phyloP scores from a whole-genome alignment of 2,888 invertebrate genomes.

The Lasioglossum villosulum region DNA sequence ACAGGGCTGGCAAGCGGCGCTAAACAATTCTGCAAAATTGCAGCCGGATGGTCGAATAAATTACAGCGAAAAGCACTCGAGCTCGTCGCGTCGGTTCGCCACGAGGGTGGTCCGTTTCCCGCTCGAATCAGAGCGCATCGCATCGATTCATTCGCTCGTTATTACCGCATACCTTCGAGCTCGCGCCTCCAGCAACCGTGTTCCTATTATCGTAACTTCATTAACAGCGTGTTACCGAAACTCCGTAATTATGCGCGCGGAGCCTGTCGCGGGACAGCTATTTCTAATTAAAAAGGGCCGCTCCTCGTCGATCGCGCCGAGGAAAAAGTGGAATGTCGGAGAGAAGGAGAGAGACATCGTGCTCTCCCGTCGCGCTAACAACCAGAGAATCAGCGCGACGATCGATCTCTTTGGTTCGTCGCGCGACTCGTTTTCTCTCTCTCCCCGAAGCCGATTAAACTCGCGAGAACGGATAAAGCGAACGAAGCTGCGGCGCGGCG shows the following conservation, averaged over 20 bases:
- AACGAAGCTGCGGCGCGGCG: neutral
- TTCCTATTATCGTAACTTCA: constrained; percentile 51
- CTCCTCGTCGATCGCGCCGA: constrained; percentile 7
- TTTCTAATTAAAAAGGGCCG: constrained; percentile 47
- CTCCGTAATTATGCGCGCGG: constrained; percentile 25
- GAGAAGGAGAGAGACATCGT: neutral
- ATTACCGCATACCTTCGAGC: constrained; percentile 14
- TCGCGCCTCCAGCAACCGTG: constrained; percentile 30
- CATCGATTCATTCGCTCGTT: constrained; percentile 34
- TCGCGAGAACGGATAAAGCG: constrained; percentile 19
- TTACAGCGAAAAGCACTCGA: constrained; percentile 8
- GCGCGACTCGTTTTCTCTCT: constrained; percentile 19
- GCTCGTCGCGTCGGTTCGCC: neutral
- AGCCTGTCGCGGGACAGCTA: constrained; percentile 20
- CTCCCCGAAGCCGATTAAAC: constrained; percentile 15
- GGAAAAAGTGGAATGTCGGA: neutral
- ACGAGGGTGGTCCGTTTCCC: constrained; percentile 22
- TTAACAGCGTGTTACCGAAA: constrained; percentile 46
- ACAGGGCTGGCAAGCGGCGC: neutral
- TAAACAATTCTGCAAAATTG: constrained; percentile 4
- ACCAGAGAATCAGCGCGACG: constrained; percentile 19
- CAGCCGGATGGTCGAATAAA: constrained; percentile 1
- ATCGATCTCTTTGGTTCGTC: constrained; percentile 13
- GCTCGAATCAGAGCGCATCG: constrained; percentile 7
- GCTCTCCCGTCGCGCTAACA: neutral